phyloP scores from a whole-genome alignment of 2,888 invertebrate species.

The Drosophila subquinaria region DNA sequence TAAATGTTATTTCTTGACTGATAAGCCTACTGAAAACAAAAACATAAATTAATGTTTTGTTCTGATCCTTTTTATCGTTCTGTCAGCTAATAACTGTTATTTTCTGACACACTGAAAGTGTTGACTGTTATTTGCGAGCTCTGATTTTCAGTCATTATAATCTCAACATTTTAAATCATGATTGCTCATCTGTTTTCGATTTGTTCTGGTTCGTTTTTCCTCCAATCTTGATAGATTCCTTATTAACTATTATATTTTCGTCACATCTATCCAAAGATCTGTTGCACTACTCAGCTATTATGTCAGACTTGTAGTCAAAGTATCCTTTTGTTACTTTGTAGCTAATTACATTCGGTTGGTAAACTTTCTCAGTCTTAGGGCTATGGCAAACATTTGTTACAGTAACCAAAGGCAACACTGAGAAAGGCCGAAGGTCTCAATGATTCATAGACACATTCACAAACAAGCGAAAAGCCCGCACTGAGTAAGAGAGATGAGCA shows the following conservation, averaged over 20 bases:
- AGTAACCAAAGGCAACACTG: constrained; percentile 33
- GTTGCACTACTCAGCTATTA: background rate
- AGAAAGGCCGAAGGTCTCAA: constrained; percentile 5
- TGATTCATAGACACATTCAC: constrained; percentile 31
- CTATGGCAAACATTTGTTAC: constrained; percentile 41
- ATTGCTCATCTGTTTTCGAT: too few species aligned
- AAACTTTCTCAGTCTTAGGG: constrained; percentile 33
- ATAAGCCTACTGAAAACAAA: too few species aligned
- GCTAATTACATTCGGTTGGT: constrained; percentile 48
- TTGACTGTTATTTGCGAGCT: too few species aligned
- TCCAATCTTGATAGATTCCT: background rate
- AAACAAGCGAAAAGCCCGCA: constrained; percentile 8
- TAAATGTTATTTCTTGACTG: too few species aligned
- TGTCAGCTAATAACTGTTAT: too few species aligned
- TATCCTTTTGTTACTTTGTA: constrained; percentile 25
- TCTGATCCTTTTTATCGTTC: too few species aligned
- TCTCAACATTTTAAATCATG: too few species aligned
- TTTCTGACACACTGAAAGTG: too few species aligned
- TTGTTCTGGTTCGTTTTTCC: too few species aligned
- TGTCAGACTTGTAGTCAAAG: background rate
- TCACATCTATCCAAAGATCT: background rate
- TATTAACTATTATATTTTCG: constrained; percentile 8
- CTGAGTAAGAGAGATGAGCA: constrained; percentile 39
- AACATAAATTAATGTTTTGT: too few species aligned
- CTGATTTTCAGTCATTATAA: too few species aligned